phyloP scores from a whole-genome alignment of 2,797 vertebrate genomes.

The Scolopax bukidnonensis region DNA sequence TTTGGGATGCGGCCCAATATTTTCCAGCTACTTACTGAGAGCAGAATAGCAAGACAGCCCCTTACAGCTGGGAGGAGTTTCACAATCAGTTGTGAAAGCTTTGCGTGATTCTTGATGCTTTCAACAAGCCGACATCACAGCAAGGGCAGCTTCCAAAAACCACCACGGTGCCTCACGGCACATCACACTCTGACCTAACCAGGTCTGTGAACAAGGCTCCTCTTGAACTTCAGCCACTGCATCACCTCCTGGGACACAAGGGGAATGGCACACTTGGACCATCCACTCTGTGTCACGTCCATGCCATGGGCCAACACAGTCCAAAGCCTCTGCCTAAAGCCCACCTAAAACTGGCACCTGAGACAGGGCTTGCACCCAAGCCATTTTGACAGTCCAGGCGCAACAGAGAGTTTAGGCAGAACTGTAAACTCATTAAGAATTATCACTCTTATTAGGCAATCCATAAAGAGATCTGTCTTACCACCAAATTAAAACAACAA shows the following conservation, averaged over 20 bases:
- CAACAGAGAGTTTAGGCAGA: neutral
- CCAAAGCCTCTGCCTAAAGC: neutral
- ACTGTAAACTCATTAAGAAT: neutral
- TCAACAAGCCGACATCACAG: neutral
- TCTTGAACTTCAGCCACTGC: neutral
- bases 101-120: neutral
- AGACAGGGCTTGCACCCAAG: neutral
- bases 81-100: neutral
- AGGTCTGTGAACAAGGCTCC: neutral
- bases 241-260: neutral
- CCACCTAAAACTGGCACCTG: neutral
- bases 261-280: neutral
- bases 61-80: neutral
- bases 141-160: neutral
- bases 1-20: neutral
- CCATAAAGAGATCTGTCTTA: neutral
- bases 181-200: neutral
- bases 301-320: neutral
- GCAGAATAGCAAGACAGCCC: neutral
- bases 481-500: neutral
- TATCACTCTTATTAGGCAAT: neutral
- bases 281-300: neutral
- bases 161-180: neutral
- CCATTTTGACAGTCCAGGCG: neutral
- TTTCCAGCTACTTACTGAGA: neutral